A percentile compares a stretch with the other conserved stretches of the same genome.
Evolutionary conservation across 2,797 vertebrate genomes (phyloP).

Genomic region (Enteromius thamalakanensis): DNA sequence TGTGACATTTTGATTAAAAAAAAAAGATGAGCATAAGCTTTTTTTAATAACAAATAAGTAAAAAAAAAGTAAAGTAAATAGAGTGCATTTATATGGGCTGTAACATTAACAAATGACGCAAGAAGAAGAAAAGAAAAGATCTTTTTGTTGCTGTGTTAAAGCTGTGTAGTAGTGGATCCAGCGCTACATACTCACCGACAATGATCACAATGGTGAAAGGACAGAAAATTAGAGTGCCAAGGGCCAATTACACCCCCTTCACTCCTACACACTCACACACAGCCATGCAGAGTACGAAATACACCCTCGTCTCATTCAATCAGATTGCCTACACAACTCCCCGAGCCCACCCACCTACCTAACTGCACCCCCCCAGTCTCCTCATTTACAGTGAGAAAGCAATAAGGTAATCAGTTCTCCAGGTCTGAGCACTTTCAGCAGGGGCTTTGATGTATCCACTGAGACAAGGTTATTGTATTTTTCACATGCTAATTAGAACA

Average conservation of each 20-base stretch:
- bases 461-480: constrained; percentile 31
- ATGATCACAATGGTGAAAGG: constrained; percentile 65
- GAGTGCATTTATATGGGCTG: neutral
- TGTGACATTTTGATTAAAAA: neutral
- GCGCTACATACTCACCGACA: constrained; percentile 52
- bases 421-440: constrained; percentile 33
- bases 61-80: neutral
- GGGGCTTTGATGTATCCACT: constrained; percentile 30
- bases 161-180: constrained; percentile 13
- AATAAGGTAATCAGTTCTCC: constrained; percentile 42
- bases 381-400: constrained; percentile 30
- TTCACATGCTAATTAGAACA: constrained; percentile 20
- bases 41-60: neutral
- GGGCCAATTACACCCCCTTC: constrained; percentile 61
- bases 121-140: constrained; percentile 20
- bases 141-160: constrained; percentile 25
- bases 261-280: constrained; percentile 48
- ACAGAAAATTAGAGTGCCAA: constrained; percentile 62
- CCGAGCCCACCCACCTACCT: constrained; percentile 43
- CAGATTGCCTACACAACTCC: constrained; percentile 49
- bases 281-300: constrained; percentile 38
- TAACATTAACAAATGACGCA: constrained; percentile 4
- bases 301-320: constrained; percentile 51
- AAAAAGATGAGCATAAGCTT: neutral
- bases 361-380: constrained; percentile 22